Base-by-base conservation (phyloP, 2,113 vertebrate genomes). In the Aegypius monachus region DNA sequence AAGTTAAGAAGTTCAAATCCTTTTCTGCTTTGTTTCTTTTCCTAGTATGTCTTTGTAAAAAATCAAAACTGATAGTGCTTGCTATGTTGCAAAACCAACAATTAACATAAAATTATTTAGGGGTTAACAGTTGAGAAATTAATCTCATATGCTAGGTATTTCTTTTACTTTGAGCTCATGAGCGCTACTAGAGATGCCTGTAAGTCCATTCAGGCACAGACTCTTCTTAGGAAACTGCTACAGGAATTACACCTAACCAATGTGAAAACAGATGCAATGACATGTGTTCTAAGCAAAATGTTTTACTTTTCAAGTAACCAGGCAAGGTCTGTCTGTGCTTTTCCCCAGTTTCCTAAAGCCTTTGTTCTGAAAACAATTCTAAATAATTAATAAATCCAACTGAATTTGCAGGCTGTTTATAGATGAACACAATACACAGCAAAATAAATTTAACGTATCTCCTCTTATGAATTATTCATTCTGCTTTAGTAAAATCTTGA, bases 301-400 rank as follows among this genome's bases (percentile, higher is more conserved):
- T 40, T 81, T 88, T 63, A 52, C 31, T 40, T 72, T 79, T 85
- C 36, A 75, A 56, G 31, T 21, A 71, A 52, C 14, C 22, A 70
- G 16, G 9, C 23, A 80, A 65, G 16, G 6, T 68, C 38, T 71
- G 10, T 53, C 34, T 67, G 8, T 78, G n/a, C 40, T 96, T 89
- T 75, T 5, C n/a, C 11, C 6, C 20, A 17, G 43, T 74, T 95
- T 93, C 21, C 40, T 73, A 84, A 93, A 86, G 26, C 23, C 31
- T 91, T 87, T 58, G 34, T 45, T 91, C 48, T 73, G 53, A 79
- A 95, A 92, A 79, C 3, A 56, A 61, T 45, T 86, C 67, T 50
- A 89, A 95, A 92, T 92, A 86, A 92, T 95, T 91, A 71, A 94
- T 72, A 91, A 86, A 92, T 75, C 12, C 1, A 84, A 42, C 25